Evolutionary conservation across 2,113 vertebrate species (phyloP).

Genomic region (Channa argus): DNA sequence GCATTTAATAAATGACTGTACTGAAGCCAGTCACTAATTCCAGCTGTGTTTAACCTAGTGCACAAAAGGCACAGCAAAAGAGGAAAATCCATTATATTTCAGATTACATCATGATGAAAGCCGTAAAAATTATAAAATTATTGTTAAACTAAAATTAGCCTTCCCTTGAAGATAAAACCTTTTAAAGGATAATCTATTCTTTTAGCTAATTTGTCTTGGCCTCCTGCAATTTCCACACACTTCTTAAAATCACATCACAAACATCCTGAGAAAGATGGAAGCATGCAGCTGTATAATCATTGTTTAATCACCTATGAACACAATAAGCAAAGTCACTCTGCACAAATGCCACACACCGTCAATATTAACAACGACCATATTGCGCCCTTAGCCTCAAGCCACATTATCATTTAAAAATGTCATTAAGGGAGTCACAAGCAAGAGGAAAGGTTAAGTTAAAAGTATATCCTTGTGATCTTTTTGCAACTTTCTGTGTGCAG

Average conservation of each 20-base stretch:
- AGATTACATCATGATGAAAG: background rate
- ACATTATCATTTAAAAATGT: background rate
- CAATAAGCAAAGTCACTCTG: background rate
- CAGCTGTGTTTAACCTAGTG: background rate
- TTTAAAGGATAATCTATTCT: background rate
- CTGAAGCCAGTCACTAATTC: background rate
- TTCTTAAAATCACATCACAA: slow-evolving; percentile 2
- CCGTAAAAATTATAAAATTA: background rate
- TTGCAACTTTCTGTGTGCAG: slow-evolving; percentile 9
- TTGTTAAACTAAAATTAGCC: background rate
- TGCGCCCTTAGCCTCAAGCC: slow-evolving; percentile 28
- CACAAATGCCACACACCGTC: slow-evolving; percentile 11
- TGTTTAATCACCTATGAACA: slow-evolving; percentile 7
- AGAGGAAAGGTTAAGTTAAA: slow-evolving; percentile 1
- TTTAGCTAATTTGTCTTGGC: background rate
- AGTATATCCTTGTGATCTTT: slow-evolving; percentile 14
- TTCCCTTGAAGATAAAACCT: background rate
- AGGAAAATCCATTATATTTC: background rate
- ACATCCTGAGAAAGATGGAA: background rate
- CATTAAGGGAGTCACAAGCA: background rate
- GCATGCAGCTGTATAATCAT: background rate
- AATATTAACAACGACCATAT: slow-evolving; percentile 15
- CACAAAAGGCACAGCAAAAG: background rate
- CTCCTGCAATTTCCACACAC: background rate
- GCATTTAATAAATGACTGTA: background rate